A percentile compares a stretch with the other conserved stretches of the same genome.
phyloP scores from a whole-genome alignment of 2,797 vertebrate species.

The Cyclopterus lumpus region DNA sequence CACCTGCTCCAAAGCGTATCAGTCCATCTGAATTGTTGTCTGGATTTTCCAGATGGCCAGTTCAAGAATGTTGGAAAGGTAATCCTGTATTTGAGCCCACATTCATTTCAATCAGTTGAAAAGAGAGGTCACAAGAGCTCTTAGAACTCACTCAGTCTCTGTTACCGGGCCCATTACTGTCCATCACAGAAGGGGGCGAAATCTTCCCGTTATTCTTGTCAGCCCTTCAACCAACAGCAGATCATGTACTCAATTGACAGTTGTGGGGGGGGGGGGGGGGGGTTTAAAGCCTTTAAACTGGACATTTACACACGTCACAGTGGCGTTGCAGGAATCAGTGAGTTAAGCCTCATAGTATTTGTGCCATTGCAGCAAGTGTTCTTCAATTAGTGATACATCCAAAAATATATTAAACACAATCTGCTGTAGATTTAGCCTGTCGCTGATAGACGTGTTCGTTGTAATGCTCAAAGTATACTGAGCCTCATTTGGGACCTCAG shows the following conservation, averaged over 20 bases:
- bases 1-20: slow-evolving; percentile 48
- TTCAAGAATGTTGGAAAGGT: slow-evolving; percentile 65
- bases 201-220: slow-evolving; percentile 6
- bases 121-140: slow-evolving; percentile 34
- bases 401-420: no score
- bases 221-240: background rate
- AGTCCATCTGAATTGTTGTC: slow-evolving; percentile 46
- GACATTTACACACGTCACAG: background rate
- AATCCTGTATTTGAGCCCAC: slow-evolving; percentile 48
- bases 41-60: slow-evolving; percentile 66
- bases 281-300: slow-evolving; percentile 3
- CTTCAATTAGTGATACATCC: no score
- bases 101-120: slow-evolving; percentile 56
- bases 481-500: no score
- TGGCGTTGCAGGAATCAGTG: background rate
- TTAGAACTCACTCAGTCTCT: slow-evolving; percentile 13
- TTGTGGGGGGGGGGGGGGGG: no score
- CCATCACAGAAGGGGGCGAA: slow-evolving; percentile 1
- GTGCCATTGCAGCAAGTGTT: no score
- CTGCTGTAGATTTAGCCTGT: no score
- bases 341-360: no score
- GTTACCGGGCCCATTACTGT: slow-evolving; percentile 27
- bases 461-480: no score
- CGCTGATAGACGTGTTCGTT: no score
- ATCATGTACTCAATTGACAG: background rate